phyloP scores from a whole-genome alignment of 2,888 invertebrate species.

The Tethea ocularis region DNA sequence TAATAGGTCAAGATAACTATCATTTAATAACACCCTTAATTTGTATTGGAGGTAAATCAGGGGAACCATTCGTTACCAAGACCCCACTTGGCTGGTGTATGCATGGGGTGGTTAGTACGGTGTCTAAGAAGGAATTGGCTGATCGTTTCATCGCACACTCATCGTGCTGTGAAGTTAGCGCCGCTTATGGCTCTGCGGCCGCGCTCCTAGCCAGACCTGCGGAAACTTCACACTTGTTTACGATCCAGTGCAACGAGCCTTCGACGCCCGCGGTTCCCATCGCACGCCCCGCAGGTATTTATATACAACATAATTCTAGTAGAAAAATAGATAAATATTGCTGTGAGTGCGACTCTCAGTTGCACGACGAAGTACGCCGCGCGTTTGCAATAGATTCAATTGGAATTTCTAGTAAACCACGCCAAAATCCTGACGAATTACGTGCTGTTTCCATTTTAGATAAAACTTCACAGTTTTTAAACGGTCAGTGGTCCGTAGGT shows the following conservation, averaged over 20 bases:
- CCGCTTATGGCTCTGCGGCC: neutral
- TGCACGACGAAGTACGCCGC: neutral
- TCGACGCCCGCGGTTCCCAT: no score
- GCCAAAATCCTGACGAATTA: neutral
- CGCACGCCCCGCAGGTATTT: neutral
- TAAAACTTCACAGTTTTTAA: neutral
- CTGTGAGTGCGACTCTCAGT: neutral
- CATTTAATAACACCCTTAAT: neutral
- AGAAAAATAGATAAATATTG: neutral
- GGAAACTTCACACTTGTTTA: no score
- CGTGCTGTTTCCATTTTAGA: neutral
- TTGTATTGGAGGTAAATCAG: neutral
- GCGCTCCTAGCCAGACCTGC: no score
- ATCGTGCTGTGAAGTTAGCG: neutral
- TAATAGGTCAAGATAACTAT: neutral
- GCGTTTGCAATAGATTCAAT: neutral
- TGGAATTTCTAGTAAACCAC: neutral
- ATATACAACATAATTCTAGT: neutral
- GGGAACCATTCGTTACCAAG: neutral
- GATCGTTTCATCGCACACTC: neutral
- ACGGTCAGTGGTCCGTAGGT: conserved; percentile 15
- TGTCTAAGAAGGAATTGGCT: neutral
- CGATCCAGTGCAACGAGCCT: no score
- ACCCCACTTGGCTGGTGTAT: neutral
- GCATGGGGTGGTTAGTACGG: neutral